Conservation (phyloP, 23 tunicate species). For the Corella eumyota region DNA sequence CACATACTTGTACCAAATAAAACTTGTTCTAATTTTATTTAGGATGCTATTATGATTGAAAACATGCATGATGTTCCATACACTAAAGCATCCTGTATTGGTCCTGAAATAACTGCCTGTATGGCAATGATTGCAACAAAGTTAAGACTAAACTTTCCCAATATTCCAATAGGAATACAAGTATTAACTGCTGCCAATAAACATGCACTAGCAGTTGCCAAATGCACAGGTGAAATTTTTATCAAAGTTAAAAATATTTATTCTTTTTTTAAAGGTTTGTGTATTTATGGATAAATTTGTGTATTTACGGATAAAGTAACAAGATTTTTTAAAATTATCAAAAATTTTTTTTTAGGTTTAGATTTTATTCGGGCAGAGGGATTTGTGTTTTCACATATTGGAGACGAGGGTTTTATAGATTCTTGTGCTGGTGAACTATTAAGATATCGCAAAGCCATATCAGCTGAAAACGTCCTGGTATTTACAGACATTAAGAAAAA, state of each 20-base stretch:
- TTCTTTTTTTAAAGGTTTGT: too few relatives aligned
- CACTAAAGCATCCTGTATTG: constrained; percentile 21
- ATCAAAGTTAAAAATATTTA: too few relatives aligned
- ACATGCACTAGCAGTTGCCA: constrained; percentile 81
- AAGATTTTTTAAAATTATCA: too few relatives aligned
- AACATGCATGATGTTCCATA: constrained; percentile 98
- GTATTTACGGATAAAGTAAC: too few relatives aligned
- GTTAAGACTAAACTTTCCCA: constrained; percentile 44
- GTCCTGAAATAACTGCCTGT: constrained; percentile 77
- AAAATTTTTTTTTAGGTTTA: too few relatives aligned
- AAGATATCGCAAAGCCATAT: constrained; percentile 63
- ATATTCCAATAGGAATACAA: constrained; percentile 73
- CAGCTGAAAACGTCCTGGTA: constrained; percentile 63
- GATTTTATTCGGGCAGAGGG: constrained; percentile 83
- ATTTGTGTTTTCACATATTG: constrained; percentile 78
- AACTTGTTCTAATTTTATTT: not conserved
- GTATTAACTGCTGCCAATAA: constrained; percentile 72
- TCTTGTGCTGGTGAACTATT: constrained; percentile 66
- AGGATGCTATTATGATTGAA: constrained; percentile 90
- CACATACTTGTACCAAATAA: not conserved
- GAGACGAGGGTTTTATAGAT: constrained; percentile 91
- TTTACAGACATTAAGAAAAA: constrained; percentile 83
- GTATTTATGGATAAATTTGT: too few relatives aligned
- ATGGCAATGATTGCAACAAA: constrained; percentile 56
- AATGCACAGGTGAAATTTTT: constrained; percentile 27